Evolutionary conservation across 2,797 vertebrate species (phyloP), one percentile per base, ranked within the genome.

Genomic region (Cyclopterus lumpus): DNA sequence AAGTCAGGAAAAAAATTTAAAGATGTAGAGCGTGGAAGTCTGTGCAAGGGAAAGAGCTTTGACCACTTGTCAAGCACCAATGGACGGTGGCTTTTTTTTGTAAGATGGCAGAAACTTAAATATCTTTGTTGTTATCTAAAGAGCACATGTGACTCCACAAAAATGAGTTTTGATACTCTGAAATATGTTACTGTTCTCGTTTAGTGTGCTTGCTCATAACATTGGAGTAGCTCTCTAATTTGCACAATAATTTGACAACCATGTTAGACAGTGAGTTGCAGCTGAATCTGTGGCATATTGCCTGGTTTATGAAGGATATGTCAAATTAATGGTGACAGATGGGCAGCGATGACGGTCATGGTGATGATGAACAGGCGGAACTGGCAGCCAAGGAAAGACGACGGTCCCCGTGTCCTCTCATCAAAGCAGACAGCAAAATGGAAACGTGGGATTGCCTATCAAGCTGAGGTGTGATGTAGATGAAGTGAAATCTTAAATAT

Each of bases 381-480:
- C 53, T 59, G 64, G 64, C 70, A 71, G 74, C 79, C 72, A 86
- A 75, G 58, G 38, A 77, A 57, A 78, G 71, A 73, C 15, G 28
- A 55, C 42, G 71, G 53, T 44, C 10, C 2, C 40, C 0, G 1
- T 48, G 74, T 73, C 57, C 60, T 65, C 55, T 71, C 67, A 57
- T 71, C 53, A 36, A 65, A 53, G 32, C 64, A 36, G 42, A 54
- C 18, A 28, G 44, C 49, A 32, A 69, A 57, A 74, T 79, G 55
- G 20, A 77, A 42, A 73, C 68, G 5, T 65, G 34, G 2, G 26
- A 76, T 70, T 67, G 75, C 67, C 81, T 73, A 86, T 80, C 81
- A 66, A 26, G 61, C 44, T 60, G 75, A 82, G 73, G 72, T 84
- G 83, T 88, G 75, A 86, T 71, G 28, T 11, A 62, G 69, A 65